A percentile compares a stretch with the other conserved stretches of the same genome.
Conservation (phyloP, 1,140 invertebrate species). For the Diorhabda elongata region DNA sequence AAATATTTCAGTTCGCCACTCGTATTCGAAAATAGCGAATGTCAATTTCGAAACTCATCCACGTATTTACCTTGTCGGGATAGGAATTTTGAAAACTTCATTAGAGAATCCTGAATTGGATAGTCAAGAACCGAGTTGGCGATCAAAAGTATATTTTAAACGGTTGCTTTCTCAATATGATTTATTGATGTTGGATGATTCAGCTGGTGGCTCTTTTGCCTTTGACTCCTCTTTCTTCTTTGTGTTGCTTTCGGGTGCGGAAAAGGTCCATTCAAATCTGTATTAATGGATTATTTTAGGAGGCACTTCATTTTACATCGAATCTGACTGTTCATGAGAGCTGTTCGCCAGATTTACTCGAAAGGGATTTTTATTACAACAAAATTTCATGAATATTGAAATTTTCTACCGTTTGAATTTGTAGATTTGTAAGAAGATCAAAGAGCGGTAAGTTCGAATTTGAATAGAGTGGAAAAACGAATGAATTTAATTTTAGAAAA, state of each 20-base stretch:
- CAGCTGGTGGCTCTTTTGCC: slow-evolving; percentile 8
- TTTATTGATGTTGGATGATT: slow-evolving; percentile 18
- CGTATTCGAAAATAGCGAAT: too few species aligned
- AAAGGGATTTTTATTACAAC: neutral
- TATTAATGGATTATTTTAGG: slow-evolving; percentile 18
- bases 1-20: too few species aligned
- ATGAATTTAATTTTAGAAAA: too few species aligned
- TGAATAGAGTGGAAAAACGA: too few species aligned
- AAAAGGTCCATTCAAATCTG: slow-evolving; percentile 16
- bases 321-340: slow-evolving; percentile 8
- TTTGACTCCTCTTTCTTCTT: slow-evolving; percentile 15
- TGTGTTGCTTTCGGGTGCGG: slow-evolving; percentile 7
- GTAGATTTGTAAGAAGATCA: neutral
- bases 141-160: slow-evolving; percentile 16
- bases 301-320: slow-evolving; percentile 14
- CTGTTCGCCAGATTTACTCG: neutral
- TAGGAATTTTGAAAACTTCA: slow-evolving; percentile 8
- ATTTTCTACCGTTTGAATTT: neutral
- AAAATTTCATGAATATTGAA: slow-evolving; percentile 3
- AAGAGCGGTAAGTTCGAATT: neutral
- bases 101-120: neutral
- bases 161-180: slow-evolving; percentile 15
- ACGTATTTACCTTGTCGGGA: too few species aligned
- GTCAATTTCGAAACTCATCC: too few species aligned
- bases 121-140: neutral